Base-by-base conservation (phyloP, 2,888 invertebrate genomes). In the Ormyrus labotus region DNA sequence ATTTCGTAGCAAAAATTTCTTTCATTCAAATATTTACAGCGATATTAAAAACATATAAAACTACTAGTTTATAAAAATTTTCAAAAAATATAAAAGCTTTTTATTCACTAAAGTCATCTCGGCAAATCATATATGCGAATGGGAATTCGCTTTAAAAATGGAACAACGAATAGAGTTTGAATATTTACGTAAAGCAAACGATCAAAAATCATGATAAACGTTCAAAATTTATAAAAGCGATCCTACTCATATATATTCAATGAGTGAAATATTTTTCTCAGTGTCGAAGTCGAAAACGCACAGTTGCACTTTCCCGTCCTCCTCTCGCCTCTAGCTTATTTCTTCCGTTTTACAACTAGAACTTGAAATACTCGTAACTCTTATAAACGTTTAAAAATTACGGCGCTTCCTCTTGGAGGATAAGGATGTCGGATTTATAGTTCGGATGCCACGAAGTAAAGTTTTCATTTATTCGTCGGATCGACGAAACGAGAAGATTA, bases 311-410 rank as follows among this genome's bases (percentile, higher is more conserved):
- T 34, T 34, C 34, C 34, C 34, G 34, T 53, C 70, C 6, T 45
- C n/a, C 45, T 48, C 10, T 67, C 65, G 50, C n/a, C 47, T 55
- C n/a, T 34, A 34, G 34, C 34, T 34, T 34, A 34, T 34, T 34
- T 10, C 34, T 11, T 69, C 55, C 10, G 19, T 61, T 68, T 75
- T 73, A 78, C 67, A 75, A 81, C 75, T 81, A 78, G 75, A 81
- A 75, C 34, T 78, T 51, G 67, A 81, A 81, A 77, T 81, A 60
- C 77, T 81, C 81, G 67, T 69, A 80, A 75, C 70, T 80, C 61
- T 77, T 79, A 72, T 63, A 76, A 80, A 80, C 71, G 74, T 70
- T 82, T 74, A 80, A 19, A 80, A 67, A 77, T 70, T 77, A 70
- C 57, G 50, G 70, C 50, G 63, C 64, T 57, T 64, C 65, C 64